Conservation (phyloP, 1,140 invertebrate species). For the Tetragonula clypearis region DNA sequence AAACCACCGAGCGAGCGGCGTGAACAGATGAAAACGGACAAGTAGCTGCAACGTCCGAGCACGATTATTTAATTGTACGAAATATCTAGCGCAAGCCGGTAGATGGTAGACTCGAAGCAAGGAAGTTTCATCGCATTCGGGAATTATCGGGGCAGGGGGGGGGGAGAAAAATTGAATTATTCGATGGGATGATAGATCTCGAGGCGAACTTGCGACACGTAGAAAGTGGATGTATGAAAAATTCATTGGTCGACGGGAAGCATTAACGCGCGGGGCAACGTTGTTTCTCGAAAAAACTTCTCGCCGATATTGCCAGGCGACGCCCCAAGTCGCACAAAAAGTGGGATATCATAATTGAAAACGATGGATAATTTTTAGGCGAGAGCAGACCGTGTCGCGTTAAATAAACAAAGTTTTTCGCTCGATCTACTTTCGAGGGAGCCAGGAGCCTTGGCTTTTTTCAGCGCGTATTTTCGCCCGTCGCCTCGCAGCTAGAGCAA, state of each 20-base stretch:
- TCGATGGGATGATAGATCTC: constrained; percentile 1
- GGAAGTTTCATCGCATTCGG: background rate
- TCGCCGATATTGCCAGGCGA: background rate
- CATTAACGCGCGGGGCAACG: constrained; percentile 4
- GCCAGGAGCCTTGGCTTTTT: background rate
- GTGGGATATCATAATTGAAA: background rate
- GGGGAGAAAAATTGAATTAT: constrained; percentile 20
- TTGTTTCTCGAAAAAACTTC: background rate
- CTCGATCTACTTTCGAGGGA: background rate
- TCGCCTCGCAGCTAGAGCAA: too few species aligned
- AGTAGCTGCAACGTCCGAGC: too few species aligned
- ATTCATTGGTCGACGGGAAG: constrained; percentile 8
- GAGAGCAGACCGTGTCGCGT: background rate
- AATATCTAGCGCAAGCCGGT: too few species aligned
- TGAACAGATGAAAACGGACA: too few species aligned
- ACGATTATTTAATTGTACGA: too few species aligned
- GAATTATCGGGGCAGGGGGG: background rate
- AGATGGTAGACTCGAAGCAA: background rate
- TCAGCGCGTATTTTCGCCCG: background rate
- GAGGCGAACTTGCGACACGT: background rate
- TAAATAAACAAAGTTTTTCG: constrained; percentile 27
- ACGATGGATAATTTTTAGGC: background rate
- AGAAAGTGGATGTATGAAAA: constrained; percentile 12
- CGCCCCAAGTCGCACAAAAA: background rate
- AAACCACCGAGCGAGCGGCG: too few species aligned